These are phyloP conservation scores for Oenanthe oenanthe DNA, from an alignment of 2,113 vertebrate species.

Conservation along the genomic window DNA sequence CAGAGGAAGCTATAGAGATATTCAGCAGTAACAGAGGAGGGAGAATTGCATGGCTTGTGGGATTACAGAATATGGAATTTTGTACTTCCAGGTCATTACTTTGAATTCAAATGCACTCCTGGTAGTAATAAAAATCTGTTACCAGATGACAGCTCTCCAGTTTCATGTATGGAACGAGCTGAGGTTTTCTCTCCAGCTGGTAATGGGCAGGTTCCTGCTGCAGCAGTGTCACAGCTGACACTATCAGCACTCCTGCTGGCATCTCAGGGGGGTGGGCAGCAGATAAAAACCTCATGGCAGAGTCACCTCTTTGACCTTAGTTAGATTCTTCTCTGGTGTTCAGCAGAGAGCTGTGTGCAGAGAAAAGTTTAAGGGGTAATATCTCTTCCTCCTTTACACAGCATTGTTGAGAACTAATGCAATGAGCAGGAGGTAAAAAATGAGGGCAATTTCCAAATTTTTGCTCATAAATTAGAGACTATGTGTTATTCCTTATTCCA, in stretches of 20 bases:
- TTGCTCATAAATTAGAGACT: neutral
- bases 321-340: neutral
- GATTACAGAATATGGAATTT: conserved; percentile 54
- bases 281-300: neutral
- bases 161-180: neutral
- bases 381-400: neutral
- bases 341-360: neutral
- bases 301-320: neutral
- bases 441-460: neutral
- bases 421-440: neutral
- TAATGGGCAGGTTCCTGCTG: conserved; percentile 6
- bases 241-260: neutral
- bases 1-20: conserved; percentile 13
- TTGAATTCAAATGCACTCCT: conserved; percentile 47
- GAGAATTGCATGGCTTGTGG: neutral
- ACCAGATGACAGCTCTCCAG: conserved; percentile 39
- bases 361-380: neutral
- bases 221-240: neutral
- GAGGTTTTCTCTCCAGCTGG: conserved; percentile 14
- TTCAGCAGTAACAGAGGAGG: conserved; percentile 27
- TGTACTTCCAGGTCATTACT: conserved; percentile 49
- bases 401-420: neutral
- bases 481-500: neutral
- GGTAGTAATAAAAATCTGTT: conserved; percentile 49
- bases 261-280: neutral